Base-by-base conservation (phyloP, 2,888 invertebrate genomes). In the Atherix ibis region DNA sequence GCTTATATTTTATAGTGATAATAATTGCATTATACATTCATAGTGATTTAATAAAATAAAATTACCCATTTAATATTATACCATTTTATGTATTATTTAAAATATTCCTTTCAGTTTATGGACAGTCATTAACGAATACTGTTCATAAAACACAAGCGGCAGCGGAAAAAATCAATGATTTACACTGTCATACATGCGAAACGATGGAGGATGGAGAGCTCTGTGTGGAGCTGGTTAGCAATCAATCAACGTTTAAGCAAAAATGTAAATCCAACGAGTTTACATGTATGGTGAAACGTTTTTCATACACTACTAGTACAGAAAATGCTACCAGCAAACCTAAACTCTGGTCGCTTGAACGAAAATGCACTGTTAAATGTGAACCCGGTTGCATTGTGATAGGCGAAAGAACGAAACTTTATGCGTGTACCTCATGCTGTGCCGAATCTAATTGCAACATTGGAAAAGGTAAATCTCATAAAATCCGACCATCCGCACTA, bases 341-440 rank as follows among this genome's bases (percentile, higher is more conserved):
- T 1, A 75, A 76, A 53, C 73, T 83, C 67, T 88, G 87, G 85
- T 76, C 83, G 0, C 52, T 87, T 37, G 82, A 85, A 54, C 67
- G 88, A 9, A 80, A 81, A 53, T 88, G 88, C 53, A 72, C 81
- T 0, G 76, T 76, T 47, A 76, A 74, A 49, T 89, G 88, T 58
- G 84, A 87, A 46, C 74, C 84, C 0, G 87, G 85, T 9, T 88
- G 87, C 60, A 85, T 88, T 48, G 72, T 87, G 32, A 85, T 89
- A 43, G 88, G 88, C 0, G 88, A 89, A 54, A 64, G 88, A 31
- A 87, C 85, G 4, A 88, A 88, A 52, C 62, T 89, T 2, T 82
- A 82, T 58, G 82, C 85, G 10, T 88, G 88, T 56, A 85, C 84
- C 0, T 76, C 81, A 0, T 88, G 88, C 52, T 88, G 88, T 56